Conservation (phyloP, 1,140 invertebrate species). For the Drosophila arawakana region DNA sequence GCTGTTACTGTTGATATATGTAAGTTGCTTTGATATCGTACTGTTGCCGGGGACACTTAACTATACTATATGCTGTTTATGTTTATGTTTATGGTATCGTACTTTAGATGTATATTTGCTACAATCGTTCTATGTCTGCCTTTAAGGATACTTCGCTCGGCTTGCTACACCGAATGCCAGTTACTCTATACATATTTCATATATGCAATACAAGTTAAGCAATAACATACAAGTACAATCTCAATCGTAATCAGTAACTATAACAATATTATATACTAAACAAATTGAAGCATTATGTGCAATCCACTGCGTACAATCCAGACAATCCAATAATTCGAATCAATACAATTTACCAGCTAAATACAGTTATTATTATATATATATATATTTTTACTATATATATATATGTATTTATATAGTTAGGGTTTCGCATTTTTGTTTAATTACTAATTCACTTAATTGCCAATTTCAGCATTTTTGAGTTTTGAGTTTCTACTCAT, state of each 20-base stretch:
- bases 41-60: slow-evolving; percentile 36
- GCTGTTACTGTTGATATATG: slow-evolving; percentile 59
- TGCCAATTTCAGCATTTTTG: slow-evolving; percentile 79
- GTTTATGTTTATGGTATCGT: slow-evolving; percentile 47
- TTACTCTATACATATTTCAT: slow-evolving; percentile 18
- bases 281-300: slow-evolving; percentile 56
- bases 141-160: slow-evolving; percentile 13
- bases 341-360: slow-evolving; percentile 17
- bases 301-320: slow-evolving; percentile 1
- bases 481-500: slow-evolving; percentile 44
- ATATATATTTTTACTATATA: too few species aligned
- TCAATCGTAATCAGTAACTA: slow-evolving; percentile 51
- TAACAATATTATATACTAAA: slow-evolving; percentile 72
- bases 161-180: slow-evolving; percentile 16
- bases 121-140: slow-evolving; percentile 38
- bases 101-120: slow-evolving; percentile 38
- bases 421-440: slow-evolving; percentile 19
- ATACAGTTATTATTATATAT: slow-evolving; percentile 29
- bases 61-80: slow-evolving; percentile 41
- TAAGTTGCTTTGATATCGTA: slow-evolving; percentile 71
- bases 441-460: slow-evolving; percentile 64
- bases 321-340: neutral
- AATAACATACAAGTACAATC: slow-evolving; percentile 38
- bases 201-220: slow-evolving; percentile 22
- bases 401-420: slow-evolving; percentile 14